Evolutionary conservation across 2,888 invertebrate species (phyloP), one percentile per base, ranked within the genome.

Genomic region (Notodromas monacha): DNA sequence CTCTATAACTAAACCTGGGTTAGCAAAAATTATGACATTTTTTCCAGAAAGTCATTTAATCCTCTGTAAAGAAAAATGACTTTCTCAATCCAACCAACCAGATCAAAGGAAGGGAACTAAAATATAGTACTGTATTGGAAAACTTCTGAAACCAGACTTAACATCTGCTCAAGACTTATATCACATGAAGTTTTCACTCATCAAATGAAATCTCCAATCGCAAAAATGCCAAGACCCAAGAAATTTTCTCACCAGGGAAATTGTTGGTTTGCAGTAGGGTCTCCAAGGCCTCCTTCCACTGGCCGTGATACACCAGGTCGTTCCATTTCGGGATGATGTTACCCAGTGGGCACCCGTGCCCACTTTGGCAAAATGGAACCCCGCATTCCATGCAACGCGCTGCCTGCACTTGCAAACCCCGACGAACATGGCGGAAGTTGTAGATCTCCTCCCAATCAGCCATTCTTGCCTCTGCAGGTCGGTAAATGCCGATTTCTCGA

Each of bases 251-350:
- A 54, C 54, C 68, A n/a, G 96, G 92, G 56, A 96, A 96, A 50
- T 96, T 96, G 46, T 96, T 96, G 1, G 96, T 96, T 54, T 96
- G 92, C 39, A 84, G 51, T 32, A 96, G 57, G 40, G 86, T 84
- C 34, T 68, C 61, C 4, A 92, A 55, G 12, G 96, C 96, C 48
- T 84, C 77, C 37, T 64, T 61, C 92, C 92, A 96, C 45, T 84
- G 72, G 30, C 66, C 68, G 44, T 70, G 63, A 57, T 72, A 92
- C n/a, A 96, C 61, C 12, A 96, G 63, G 45, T 89, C 79, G 52
- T 96, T 96, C 86, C 89, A 96, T 54, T 86, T 86, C 31, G 96
- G 96, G 39, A 96, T 84, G 40, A 96, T 81, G 51, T 96, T 96
- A 16, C 89, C 89, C 26, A 96, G 60, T 1, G 92, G 92, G 46